Evolutionary conservation across 2,888 invertebrate genomes (phyloP).

Genomic region (Melanargia galathea): DNA sequence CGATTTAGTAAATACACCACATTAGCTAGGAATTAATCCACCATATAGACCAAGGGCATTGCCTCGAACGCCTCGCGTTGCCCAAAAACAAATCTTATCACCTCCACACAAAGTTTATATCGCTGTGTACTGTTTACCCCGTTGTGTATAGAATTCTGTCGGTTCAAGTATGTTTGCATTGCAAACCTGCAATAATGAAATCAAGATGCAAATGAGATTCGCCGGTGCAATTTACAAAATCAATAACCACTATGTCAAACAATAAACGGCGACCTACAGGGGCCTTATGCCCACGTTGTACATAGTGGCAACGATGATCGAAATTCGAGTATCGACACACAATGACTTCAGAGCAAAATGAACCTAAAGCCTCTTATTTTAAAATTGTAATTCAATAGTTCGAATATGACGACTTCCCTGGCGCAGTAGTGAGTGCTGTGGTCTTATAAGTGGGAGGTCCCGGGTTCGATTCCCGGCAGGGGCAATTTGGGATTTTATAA

Average conservation of each 20-base stretch:
- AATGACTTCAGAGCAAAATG: no score
- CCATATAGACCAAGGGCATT: constrained; percentile 10
- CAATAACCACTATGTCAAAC: constrained; percentile 40
- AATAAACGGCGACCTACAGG: constrained; percentile 22
- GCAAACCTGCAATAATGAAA: constrained; percentile 37
- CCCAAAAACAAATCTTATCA: constrained; percentile 2
- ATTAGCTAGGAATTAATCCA: constrained; percentile 19
- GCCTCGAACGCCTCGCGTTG: no score
- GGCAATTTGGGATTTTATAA: no score
- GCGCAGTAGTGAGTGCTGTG: no score
- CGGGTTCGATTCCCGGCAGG: no score
- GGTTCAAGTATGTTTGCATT: constrained; percentile 16
- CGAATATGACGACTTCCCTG: no score
- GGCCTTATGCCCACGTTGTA: no score
- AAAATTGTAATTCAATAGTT: no score
- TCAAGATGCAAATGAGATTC: constrained; percentile 42
- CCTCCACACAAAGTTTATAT: not conserved
- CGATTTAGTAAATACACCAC: constrained; percentile 14
- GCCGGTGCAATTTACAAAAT: constrained; percentile 39
- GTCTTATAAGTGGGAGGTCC: no score
- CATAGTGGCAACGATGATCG: no score
- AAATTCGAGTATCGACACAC: no score
- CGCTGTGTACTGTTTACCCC: not conserved
- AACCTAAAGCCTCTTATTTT: no score
- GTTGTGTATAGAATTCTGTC: constrained; percentile 6